Percentiles rank a stretch among this genome's conserved stretches.
Conservation (phyloP, 2,113 vertebrate species). For the Clarias gariepinus region DNA sequence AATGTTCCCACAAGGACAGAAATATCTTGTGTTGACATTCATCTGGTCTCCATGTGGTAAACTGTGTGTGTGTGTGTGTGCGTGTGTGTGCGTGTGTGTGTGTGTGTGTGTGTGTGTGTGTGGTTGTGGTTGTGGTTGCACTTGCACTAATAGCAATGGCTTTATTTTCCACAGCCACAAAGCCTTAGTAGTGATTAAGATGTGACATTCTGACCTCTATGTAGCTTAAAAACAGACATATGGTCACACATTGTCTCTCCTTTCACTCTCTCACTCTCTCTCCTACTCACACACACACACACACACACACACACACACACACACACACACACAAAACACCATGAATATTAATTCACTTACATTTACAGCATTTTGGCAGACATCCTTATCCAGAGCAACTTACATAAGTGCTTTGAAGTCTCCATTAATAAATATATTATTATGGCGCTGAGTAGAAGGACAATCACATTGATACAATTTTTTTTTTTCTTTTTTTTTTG, state of each 20-base stretch:
- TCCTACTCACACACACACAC: not conserved
- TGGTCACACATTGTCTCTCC: slow-evolving; percentile 13
- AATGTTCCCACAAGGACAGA: no score
- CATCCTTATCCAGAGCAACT: no score
- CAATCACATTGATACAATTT: no score
- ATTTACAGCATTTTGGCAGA: no score
- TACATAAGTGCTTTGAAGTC: no score
- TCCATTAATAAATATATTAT: not conserved
- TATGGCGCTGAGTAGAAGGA: no score
- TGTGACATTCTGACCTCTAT: slow-evolving; percentile 22
- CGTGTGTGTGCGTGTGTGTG: not conserved
- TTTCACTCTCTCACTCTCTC: not conserved
- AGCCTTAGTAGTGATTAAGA: slow-evolving; percentile 43
- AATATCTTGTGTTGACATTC: no score
- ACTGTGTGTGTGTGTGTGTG: not conserved
- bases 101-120: not conserved
- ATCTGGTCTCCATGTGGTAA: no score
- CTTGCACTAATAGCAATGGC: slow-evolving; percentile 1
- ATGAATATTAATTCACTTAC: no score
- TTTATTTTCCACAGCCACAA: slow-evolving; percentile 42
- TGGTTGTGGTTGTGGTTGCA: no score
- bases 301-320: slow-evolving; percentile 18
- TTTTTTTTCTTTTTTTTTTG: no score
- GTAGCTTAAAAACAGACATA: slow-evolving; percentile 47
- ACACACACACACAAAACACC: not conserved